These are phyloP conservation scores for Nansenia antarctica DNA, from an alignment of 2,113 vertebrate genomes.

Conservation along the genomic window DNA sequence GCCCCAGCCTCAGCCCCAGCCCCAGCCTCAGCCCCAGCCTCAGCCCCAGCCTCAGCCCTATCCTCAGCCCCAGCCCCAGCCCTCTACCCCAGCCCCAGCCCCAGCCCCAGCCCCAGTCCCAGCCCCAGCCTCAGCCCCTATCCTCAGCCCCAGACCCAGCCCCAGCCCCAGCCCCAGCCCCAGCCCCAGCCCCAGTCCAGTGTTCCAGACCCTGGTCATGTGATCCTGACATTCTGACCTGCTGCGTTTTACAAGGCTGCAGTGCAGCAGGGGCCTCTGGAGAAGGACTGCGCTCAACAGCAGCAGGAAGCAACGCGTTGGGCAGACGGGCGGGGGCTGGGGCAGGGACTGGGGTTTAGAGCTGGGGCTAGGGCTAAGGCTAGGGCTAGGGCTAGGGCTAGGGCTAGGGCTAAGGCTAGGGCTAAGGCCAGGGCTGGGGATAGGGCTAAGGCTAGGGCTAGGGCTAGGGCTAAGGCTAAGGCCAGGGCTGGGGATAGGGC, in stretches of 20 bases:
- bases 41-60: too few relatives aligned
- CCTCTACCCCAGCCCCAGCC: background rate
- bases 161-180: background rate
- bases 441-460: too few relatives aligned
- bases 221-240: constrained; percentile 69
- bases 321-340: constrained; percentile 20
- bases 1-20: background rate
- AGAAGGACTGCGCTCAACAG: constrained; percentile 55
- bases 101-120: background rate
- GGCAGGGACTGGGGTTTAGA: too few relatives aligned
- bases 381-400: too few relatives aligned
- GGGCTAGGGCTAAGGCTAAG: too few relatives aligned
- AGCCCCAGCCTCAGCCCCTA: background rate
- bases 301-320: constrained; percentile 62
- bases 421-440: too few relatives aligned
- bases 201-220: constrained; percentile 67
- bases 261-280: constrained; percentile 55
- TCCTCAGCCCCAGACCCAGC: background rate
- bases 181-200: constrained; percentile 15
- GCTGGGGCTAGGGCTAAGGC: too few relatives aligned
- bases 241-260: constrained; percentile 72
- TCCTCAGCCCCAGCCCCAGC: too few relatives aligned
- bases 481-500: too few relatives aligned
- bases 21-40: background rate
- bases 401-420: too few relatives aligned